A percentile compares a stretch with the other conserved stretches of the same genome.
Conservation (phyloP, 2,113 vertebrate species). For the Saiga tatarica region DNA sequence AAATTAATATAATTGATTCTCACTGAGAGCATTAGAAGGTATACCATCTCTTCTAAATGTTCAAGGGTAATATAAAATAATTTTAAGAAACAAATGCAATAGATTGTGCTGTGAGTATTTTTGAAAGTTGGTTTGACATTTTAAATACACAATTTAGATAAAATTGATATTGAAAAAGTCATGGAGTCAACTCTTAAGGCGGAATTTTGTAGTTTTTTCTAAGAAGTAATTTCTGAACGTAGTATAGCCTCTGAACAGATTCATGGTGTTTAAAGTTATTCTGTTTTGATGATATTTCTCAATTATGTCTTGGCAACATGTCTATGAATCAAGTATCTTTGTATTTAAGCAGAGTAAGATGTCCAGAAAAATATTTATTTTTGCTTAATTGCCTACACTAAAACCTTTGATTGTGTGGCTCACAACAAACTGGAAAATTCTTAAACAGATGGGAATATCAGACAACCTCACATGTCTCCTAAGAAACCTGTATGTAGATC, state of each 20-base stretch:
- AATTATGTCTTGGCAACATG: background rate
- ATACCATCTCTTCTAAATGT: background rate
- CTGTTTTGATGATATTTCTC: slow-evolving; percentile 11
- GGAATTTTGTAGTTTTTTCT: background rate
- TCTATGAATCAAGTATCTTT: background rate
- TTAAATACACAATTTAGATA: background rate
- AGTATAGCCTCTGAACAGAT: background rate
- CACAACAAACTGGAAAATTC: background rate
- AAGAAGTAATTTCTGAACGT: background rate
- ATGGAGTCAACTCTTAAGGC: background rate
- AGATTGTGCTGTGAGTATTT: background rate
- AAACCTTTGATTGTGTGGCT: background rate
- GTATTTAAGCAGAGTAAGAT: background rate
- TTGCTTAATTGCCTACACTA: background rate
- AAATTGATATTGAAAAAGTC: background rate
- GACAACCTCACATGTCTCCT: background rate
- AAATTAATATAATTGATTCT: background rate
- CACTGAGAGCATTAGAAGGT: background rate
- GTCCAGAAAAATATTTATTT: background rate
- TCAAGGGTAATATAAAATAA: background rate
- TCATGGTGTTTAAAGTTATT: background rate
- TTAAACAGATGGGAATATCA: background rate
- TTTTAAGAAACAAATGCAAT: background rate
- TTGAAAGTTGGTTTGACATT: background rate
- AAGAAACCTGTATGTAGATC: background rate